Evolutionary conservation across 2,888 invertebrate genomes (phyloP).

Genomic region (Apotomis capreana): DNA sequence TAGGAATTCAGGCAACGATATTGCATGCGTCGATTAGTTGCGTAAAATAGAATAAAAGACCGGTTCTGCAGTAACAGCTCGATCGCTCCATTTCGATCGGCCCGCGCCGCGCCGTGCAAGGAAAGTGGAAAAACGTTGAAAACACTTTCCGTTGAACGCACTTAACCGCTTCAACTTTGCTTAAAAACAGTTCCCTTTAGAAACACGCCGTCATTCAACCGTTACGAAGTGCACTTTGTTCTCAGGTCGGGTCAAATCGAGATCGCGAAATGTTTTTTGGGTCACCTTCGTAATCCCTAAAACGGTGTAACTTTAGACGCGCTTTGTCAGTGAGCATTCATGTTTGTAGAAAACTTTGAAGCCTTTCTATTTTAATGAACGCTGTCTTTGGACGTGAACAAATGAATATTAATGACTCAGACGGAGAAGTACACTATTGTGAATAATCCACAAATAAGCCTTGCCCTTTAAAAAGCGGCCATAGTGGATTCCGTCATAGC

Average conservation of each 20-base stretch:
- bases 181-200: constrained; percentile 27
- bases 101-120: constrained; percentile 50
- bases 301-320: constrained; percentile 6
- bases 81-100: constrained; percentile 76
- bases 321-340: constrained; percentile 3
- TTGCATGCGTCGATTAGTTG: constrained; percentile 70
- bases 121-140: constrained; percentile 57
- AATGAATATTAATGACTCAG: constrained; percentile 19
- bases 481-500: constrained; percentile 4
- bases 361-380: constrained; percentile 17
- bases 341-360: background rate
- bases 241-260: constrained; percentile 8
- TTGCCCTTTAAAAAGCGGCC: constrained; percentile 8
- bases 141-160: constrained; percentile 30
- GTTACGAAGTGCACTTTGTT: constrained; percentile 2
- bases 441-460: background rate
- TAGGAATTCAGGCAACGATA: constrained; percentile 71
- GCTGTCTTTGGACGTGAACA: constrained; percentile 11
- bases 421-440: constrained; percentile 6
- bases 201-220: constrained; percentile 6
- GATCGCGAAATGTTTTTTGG: constrained; percentile 13
- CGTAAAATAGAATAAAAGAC: constrained; percentile 71
- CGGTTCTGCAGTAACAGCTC: constrained; percentile 73
- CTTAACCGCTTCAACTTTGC: constrained; percentile 17
- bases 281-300: constrained; percentile 6